Evolutionary conservation across 2,797 vertebrate genomes (phyloP).

Genomic region (Manis pentadactyla): DNA sequence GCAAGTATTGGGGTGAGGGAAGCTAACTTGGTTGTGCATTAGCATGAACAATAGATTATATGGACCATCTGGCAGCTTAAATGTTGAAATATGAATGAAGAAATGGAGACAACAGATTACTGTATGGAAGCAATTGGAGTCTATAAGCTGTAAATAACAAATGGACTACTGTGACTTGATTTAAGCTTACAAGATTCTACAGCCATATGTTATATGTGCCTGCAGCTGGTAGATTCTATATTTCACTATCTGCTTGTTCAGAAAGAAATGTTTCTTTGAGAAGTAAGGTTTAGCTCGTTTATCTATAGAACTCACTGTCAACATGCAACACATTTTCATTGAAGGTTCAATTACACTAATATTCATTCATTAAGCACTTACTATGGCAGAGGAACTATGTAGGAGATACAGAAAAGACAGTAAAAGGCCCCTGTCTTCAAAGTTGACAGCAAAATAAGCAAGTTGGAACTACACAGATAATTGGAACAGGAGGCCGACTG

Average conservation of each 20-base stretch:
- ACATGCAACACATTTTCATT: conserved; percentile 37
- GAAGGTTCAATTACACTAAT: conserved; percentile 41
- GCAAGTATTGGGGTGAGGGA: background rate
- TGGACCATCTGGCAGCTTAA: background rate
- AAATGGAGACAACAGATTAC: conserved; percentile 68
- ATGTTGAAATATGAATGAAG: conserved; percentile 8
- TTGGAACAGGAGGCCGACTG: background rate
- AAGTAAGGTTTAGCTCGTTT: background rate
- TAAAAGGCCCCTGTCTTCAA: background rate
- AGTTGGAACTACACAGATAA: conserved; percentile 44
- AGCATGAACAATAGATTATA: conserved; percentile 36
- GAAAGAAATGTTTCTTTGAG: conserved; percentile 45
- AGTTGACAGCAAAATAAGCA: conserved; percentile 64
- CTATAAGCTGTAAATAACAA: conserved; percentile 74
- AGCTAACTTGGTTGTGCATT: conserved; percentile 14
- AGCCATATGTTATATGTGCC: conserved; percentile 60
- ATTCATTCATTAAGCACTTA: conserved; percentile 51
- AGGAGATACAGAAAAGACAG: background rate
- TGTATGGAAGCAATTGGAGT: conserved; percentile 57
- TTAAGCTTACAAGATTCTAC: conserved; percentile 82
- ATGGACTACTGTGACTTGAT: conserved; percentile 75
- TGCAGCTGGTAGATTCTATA: background rate
- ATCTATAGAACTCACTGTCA: conserved; percentile 13
- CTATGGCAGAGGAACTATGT: conserved; percentile 2
- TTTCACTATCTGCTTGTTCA: conserved; percentile 50